Conservation (phyloP, 1,140 invertebrate genomes). For the Drosophila ercepeae region DNA sequence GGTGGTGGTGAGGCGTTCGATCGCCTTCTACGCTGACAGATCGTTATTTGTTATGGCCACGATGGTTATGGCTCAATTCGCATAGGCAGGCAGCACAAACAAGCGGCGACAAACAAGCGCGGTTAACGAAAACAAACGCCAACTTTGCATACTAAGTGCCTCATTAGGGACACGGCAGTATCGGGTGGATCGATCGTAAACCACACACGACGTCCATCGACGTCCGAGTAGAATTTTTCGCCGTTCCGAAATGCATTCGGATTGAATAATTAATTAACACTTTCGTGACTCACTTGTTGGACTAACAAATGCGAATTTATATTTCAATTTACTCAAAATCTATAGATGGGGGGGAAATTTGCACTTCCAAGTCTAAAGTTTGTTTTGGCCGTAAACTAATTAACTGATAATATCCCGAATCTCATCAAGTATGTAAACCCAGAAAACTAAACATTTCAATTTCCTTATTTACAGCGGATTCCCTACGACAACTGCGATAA, state of each 20-base stretch:
- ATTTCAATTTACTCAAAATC: background rate
- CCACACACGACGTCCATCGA: constrained; percentile 71
- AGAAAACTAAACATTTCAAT: constrained; percentile 1
- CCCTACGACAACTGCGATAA: constrained; percentile 72
- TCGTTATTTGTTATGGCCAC: constrained; percentile 62
- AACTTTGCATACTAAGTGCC: constrained; percentile 76
- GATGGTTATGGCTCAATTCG: constrained; percentile 65
- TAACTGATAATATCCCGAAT: background rate
- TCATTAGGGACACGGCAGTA: constrained; percentile 67
- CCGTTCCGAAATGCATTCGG: constrained; percentile 61
- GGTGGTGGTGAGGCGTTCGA: background rate
- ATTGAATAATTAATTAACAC: constrained; percentile 61
- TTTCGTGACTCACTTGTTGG: constrained; percentile 47
- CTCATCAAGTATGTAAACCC: too few species aligned
- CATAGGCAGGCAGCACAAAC: constrained; percentile 43
- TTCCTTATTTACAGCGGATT: constrained; percentile 53
- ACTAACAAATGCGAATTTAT: background rate
- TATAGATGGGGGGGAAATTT: background rate
- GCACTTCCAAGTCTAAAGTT: background rate
- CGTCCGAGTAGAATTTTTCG: constrained; percentile 48
- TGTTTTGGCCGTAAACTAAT: background rate
- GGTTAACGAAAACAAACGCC: constrained; percentile 49
- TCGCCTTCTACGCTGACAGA: constrained; percentile 47
- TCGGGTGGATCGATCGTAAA: constrained; percentile 35
- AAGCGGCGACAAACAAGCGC: constrained; percentile 27